Conservation (phyloP, 2,113 vertebrate species). For the Eclectus roratus region DNA sequence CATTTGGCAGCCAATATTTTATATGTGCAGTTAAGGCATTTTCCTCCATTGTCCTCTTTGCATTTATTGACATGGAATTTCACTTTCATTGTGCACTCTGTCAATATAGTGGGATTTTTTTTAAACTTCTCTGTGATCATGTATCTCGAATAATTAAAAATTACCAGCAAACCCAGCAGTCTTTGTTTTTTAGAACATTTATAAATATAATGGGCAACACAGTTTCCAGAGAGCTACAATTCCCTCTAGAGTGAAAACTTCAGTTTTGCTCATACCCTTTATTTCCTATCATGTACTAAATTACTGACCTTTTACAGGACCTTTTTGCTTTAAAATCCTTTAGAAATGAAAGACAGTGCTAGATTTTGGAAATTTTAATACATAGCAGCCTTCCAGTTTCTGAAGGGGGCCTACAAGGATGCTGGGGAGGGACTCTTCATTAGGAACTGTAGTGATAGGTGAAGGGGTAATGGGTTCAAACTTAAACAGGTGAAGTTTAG, state of each 20-base stretch:
- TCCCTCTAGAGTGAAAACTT: neutral
- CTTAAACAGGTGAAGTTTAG: neutral
- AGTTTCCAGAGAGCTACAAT: neutral
- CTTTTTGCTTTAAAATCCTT: neutral
- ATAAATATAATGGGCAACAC: neutral
- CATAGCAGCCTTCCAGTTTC: neutral
- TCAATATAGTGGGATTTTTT: neutral
- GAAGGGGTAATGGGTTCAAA: neutral
- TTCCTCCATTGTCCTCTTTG: neutral
- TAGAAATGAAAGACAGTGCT: neutral
- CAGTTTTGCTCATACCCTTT: neutral
- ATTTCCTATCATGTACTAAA: neutral
- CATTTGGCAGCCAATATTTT: neutral
- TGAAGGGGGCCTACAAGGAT: neutral
- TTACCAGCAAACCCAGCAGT: neutral
- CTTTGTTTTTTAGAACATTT: neutral
- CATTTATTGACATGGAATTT: neutral
- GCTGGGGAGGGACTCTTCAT: neutral
- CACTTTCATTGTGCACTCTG: neutral
- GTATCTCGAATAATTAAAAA: neutral
- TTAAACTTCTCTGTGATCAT: neutral
- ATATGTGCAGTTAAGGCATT: neutral
- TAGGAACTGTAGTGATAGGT: neutral
- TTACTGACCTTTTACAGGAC: neutral
- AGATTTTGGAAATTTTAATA: neutral